A percentile compares a stretch with the other conserved stretches of the same genome.
Conservation (phyloP, 2,113 vertebrate species). For the Cyprinodon tularosa region DNA sequence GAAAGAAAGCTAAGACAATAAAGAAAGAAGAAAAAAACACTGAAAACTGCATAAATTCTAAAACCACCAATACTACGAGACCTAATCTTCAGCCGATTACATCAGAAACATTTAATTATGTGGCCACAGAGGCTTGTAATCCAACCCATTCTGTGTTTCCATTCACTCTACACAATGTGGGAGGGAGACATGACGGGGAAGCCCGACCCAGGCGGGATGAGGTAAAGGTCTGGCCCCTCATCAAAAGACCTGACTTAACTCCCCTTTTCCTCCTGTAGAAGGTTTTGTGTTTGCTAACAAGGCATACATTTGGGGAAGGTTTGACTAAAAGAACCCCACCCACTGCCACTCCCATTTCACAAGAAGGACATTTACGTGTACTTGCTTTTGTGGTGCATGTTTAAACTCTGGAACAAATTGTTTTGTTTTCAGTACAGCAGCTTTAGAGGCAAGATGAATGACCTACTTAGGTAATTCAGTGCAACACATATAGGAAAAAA, state of each 20-base stretch:
- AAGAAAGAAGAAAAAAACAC: not conserved
- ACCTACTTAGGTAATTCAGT: conserved; percentile 40
- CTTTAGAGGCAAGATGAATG: conserved; percentile 31
- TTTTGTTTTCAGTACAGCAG: conserved; percentile 33
- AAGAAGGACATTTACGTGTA: conserved; percentile 32
- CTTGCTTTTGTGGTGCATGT: conserved; percentile 13
- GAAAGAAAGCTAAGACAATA: not conserved
- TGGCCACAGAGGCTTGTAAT: conserved; percentile 1
- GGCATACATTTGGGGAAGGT: conserved; percentile 43
- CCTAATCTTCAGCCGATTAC: not conserved
- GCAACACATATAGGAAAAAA: conserved; percentile 16
- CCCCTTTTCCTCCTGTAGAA: conserved; percentile 3
- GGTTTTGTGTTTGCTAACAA: conserved; percentile 49
- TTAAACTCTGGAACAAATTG: conserved; percentile 13
- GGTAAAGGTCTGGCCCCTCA: conserved; percentile 45
- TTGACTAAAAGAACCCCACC: conserved; percentile 32
- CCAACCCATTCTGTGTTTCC: conserved; percentile 28
- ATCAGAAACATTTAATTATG: conserved; percentile 4
- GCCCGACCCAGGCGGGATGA: conserved; percentile 35
- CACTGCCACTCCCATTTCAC: conserved; percentile 48
- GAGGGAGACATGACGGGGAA: conserved; percentile 37
- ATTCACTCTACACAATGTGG: conserved; percentile 41
- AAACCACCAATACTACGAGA: not conserved
- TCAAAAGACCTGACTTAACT: conserved; percentile 48
- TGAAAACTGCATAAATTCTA: no score